Evolutionary conservation across 2,797 vertebrate genomes (phyloP).

Genomic region (Ataeniobius toweri): DNA sequence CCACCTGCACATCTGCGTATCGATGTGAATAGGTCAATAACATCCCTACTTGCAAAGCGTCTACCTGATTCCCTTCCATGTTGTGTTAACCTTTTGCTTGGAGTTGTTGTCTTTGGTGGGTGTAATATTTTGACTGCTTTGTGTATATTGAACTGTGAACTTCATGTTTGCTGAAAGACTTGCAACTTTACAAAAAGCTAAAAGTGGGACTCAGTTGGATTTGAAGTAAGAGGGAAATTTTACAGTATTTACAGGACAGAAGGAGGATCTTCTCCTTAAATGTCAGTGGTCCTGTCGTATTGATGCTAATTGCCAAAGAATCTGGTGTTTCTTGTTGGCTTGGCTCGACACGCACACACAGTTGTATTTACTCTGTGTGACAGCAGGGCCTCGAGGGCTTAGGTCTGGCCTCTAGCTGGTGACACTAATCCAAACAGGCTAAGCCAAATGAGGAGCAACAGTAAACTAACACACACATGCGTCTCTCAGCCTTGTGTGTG

Average conservation of each 20-base stretch:
- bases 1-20: background rate
- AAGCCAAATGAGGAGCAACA: slow-evolving; percentile 69
- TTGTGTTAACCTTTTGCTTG: background rate
- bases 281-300: slow-evolving; percentile 55
- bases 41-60: background rate
- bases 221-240: background rate
- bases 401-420: slow-evolving; percentile 65
- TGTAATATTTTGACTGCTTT: background rate
- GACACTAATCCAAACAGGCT: slow-evolving; percentile 78
- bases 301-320: slow-evolving; percentile 65
- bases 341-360: slow-evolving; percentile 28
- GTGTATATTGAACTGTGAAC: background rate
- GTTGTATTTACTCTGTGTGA: slow-evolving; percentile 68
- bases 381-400: slow-evolving; percentile 60
- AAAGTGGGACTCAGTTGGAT: background rate
- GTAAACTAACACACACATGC: slow-evolving; percentile 38
- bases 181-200: background rate
- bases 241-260: slow-evolving; percentile 39
- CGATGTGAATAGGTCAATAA: background rate
- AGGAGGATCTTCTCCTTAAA: slow-evolving; percentile 51
- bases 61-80: background rate
- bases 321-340: slow-evolving; percentile 68
- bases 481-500: background rate
- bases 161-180: background rate
- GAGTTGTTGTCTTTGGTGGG: background rate